Evolutionary conservation across 2,113 vertebrate species (phyloP).

Genomic region (Hystrix brachyura): DNA sequence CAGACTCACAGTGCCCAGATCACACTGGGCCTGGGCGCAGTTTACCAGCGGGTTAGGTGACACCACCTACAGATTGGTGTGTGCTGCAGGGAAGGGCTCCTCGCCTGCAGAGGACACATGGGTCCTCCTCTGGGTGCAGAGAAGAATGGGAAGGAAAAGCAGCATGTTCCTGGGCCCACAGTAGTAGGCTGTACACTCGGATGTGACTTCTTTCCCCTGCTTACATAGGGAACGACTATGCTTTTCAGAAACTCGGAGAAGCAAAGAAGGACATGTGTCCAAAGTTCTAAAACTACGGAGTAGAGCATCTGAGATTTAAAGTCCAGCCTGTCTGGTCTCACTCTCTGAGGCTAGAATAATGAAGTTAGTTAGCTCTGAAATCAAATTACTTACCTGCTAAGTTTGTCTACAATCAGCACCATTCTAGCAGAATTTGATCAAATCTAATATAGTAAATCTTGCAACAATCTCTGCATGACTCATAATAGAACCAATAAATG

Average conservation of each 20-base stretch:
- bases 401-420: neutral
- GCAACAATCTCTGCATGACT: neutral
- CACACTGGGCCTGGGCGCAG: too few relatives aligned
- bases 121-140: too few relatives aligned
- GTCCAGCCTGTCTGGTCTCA: neutral
- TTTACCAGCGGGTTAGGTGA: neutral
- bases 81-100: too few relatives aligned
- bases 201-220: neutral
- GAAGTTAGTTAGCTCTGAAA: conserved; percentile 29
- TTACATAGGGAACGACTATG: neutral
- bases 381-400: neutral
- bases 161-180: neutral
- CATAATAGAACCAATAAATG: neutral
- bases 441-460: neutral
- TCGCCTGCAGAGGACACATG: fast-evolving
- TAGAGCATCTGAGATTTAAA: neutral
- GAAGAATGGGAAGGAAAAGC: neutral
- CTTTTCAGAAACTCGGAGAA: neutral
- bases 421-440: neutral
- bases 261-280: neutral
- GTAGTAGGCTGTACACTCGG: fast-evolving
- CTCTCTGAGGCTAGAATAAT: neutral
- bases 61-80: neutral
- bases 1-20: neutral
- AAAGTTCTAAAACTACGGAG: neutral